Evolutionary conservation across 2,888 invertebrate genomes (phyloP).

Genomic region (Mythimna lalbum): DNA sequence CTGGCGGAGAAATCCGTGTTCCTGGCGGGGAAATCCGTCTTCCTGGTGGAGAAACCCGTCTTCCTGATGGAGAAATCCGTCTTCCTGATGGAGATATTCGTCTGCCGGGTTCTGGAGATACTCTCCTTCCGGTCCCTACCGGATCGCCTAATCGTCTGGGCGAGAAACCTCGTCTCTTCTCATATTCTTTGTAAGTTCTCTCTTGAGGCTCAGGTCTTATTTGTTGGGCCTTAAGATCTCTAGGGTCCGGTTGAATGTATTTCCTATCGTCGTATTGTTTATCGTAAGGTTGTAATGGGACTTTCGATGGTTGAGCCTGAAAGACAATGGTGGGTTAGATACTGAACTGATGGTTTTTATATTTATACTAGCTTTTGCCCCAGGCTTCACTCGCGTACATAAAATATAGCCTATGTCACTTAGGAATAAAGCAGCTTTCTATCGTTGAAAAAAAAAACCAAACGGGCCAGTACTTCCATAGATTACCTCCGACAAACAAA

Average conservation of each 20-base stretch:
- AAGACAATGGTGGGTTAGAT: constrained; percentile 1
- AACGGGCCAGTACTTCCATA: no score
- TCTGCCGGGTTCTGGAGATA: constrained; percentile 46
- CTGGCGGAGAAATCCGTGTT: constrained; percentile 58
- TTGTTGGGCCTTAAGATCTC: constrained; percentile 44
- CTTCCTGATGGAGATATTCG: constrained; percentile 51
- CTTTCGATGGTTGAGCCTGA: constrained; percentile 61
- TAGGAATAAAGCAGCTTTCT: no score
- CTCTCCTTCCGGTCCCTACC: constrained; percentile 26
- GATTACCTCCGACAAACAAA: no score
- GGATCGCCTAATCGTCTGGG: no score
- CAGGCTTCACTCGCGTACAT: no score
- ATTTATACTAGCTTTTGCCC: no score
- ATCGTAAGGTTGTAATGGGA: constrained; percentile 55
- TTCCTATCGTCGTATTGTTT: constrained; percentile 66
- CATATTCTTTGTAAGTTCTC: constrained; percentile 60
- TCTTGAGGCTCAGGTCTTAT: constrained; percentile 54
- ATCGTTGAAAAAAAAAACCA: no score
- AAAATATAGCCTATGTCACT: no score
- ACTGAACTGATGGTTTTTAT: background rate
- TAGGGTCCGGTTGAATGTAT: constrained; percentile 56
- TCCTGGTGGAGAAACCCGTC: constrained; percentile 49
- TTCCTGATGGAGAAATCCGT: constrained; percentile 56
- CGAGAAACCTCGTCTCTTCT: constrained; percentile 58
- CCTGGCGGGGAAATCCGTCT: constrained; percentile 51